These are phyloP conservation scores for Syritta pipiens DNA, from an alignment of 2,888 invertebrate genomes.

Conservation along the genomic window DNA sequence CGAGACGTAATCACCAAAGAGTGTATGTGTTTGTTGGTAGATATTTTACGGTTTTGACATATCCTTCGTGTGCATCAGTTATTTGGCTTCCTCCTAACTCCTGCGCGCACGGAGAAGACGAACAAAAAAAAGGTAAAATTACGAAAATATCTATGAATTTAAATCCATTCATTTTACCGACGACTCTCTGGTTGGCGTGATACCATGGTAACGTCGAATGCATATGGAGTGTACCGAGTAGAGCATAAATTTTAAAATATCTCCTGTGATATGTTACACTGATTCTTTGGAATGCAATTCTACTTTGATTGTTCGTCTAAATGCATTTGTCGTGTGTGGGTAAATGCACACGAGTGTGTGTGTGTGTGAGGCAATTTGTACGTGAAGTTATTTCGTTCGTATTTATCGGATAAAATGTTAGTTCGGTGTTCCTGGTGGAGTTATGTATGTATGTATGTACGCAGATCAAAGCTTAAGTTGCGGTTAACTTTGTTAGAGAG, in stretches of 20 bases:
- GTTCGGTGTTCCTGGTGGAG: neutral
- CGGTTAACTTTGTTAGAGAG: no score
- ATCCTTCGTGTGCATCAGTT: conserved; percentile 64
- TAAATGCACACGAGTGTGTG: no score
- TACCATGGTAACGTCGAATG: conserved; percentile 7
- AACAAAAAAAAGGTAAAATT: neutral
- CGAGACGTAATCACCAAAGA: conserved; percentile 39
- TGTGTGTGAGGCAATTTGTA: conserved; percentile 12
- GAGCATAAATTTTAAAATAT: conserved; percentile 66
- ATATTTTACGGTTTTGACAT: conserved; percentile 65
- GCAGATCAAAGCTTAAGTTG: neutral
- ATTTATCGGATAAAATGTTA: conserved; percentile 18
- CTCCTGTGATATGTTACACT: conserved; percentile 30
- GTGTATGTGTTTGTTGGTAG: conserved; percentile 33
- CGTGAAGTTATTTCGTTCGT: conserved; percentile 2
- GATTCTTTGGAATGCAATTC: conserved; percentile 58
- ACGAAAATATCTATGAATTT: conserved; percentile 66
- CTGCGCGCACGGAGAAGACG: conserved; percentile 8
- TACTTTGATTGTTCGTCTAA: conserved; percentile 39
- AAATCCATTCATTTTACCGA: conserved; percentile 59
- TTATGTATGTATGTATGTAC: neutral
- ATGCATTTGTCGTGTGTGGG: conserved; percentile 23
- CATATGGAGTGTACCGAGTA: conserved; percentile 16
- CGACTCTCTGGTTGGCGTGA: neutral
- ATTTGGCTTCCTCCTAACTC: conserved; percentile 44